Evolutionary conservation across 2,888 invertebrate genomes (phyloP), one percentile per base, ranked within the genome.

Genomic region (Lasioglossum villosulum): DNA sequence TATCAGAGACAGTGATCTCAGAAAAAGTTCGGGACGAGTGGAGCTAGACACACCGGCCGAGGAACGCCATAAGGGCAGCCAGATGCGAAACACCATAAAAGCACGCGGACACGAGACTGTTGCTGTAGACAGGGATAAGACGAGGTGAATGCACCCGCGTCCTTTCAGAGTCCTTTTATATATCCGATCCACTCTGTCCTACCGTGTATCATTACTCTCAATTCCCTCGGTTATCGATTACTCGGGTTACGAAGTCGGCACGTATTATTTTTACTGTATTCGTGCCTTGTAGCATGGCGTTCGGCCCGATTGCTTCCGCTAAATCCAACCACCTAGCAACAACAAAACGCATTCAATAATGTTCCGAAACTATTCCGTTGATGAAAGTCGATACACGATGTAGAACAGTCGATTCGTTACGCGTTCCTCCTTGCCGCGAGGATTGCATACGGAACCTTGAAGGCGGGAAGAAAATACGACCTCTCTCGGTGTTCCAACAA

Each of bases 191-290:
- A 81, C 80, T 80, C 77, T 83, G 68, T 78, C 75, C 81, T 80
- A 78, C 73, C 80, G 87, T 87, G 81, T 88, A 82, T 82, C 88
- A 88, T 88, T 88, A 88, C 86, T 88, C 72, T 82, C 86, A 74
- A 82, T 88, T 88, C 86, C 86, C 88, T 82, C 88, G 86, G 88
- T 88, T 88, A 88, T 88, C 88, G 88, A 88, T 88, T 88, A 84
- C 83, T 80, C 72, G 52, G 52, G 80, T 86, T 84, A 78, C 81
- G 77, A 84, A 85, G 75, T 56, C 72, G 63, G 48, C 83, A 56
- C 48, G 79, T 70, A 74, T 84, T 82, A 80, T 88, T 87, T 82
- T 81, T 63, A 70, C 75, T 59, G 68, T 77, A 71, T 79, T 79
- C 78, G 70, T 75, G 27, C 73, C 52, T 68, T 34, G 27, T 56